Evolutionary conservation across 1,140 invertebrate genomes (phyloP).

Genomic region (Caenorhabditis inopinata): DNA sequence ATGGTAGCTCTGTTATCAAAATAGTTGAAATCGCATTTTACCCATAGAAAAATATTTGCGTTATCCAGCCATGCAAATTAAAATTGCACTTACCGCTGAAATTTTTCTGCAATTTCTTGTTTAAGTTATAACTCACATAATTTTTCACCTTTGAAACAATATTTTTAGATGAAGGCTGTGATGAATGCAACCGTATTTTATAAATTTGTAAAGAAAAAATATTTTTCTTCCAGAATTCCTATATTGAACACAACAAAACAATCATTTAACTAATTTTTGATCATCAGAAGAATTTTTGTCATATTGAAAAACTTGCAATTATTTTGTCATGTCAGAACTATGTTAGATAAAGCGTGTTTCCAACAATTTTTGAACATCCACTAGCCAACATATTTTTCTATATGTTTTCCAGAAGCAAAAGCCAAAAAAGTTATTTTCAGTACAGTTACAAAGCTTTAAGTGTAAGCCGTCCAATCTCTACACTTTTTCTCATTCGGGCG

Average conservation of each 20-base stretch:
- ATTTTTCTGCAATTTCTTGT: not conserved
- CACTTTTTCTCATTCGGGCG: too few species aligned
- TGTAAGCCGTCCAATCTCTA: too few species aligned
- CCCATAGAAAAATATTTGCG: not conserved
- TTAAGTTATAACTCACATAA: not conserved
- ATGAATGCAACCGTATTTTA: not conserved
- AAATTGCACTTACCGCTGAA: not conserved
- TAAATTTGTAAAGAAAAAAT: not conserved
- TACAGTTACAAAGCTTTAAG: too few species aligned
- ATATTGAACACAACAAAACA: not conserved
- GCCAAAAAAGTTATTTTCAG: too few species aligned
- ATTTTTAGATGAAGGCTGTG: not conserved
- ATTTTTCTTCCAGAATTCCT: not conserved
- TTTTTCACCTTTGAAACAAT: not conserved
- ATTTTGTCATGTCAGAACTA: too few species aligned
- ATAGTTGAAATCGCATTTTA: not conserved
- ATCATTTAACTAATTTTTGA: not conserved
- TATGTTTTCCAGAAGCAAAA: too few species aligned
- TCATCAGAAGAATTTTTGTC: too few species aligned
- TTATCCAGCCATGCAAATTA: not conserved
- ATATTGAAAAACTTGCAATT: too few species aligned
- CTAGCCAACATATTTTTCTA: too few species aligned
- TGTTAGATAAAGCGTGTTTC: too few species aligned
- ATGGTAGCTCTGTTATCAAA: too few species aligned
- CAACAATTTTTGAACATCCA: too few species aligned